Conservation (phyloP, 2,797 vertebrate genomes). For the Microhierax caerulescens region DNA sequence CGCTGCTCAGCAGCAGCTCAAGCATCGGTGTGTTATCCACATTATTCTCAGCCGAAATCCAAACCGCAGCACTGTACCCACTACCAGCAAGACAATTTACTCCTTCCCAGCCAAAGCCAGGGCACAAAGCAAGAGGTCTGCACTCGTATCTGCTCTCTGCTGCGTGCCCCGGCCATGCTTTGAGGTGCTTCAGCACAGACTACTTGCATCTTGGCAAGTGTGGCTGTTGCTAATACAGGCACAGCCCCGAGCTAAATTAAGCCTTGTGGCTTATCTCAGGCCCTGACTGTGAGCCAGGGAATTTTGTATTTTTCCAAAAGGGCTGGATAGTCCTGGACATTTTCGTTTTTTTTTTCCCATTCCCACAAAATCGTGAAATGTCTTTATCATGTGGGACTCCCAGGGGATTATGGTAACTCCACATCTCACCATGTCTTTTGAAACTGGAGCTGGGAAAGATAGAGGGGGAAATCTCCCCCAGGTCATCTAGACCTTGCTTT, state of each 20-base stretch:
- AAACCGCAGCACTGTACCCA: accelerated
- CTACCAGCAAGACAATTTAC: not conserved
- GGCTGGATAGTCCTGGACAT: not conserved
- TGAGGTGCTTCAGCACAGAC: not conserved
- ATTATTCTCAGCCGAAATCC: not conserved
- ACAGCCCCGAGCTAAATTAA: not conserved
- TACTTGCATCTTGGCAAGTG: not conserved
- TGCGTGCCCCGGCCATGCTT: not conserved
- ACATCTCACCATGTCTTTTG: not conserved
- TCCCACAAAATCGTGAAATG: not conserved
- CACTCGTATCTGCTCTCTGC: not conserved
- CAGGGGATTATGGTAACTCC: not conserved
- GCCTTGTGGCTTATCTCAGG: not conserved
- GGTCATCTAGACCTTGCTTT: not conserved
- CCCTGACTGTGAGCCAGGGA: not conserved
- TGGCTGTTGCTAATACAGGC: not conserved
- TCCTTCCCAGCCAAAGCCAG: not conserved
- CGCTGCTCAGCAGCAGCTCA: accelerated
- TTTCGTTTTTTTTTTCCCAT: not conserved
- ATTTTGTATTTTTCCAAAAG: not conserved
- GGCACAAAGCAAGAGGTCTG: too few relatives aligned
- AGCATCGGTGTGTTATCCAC: accelerated
- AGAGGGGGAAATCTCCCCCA: accelerated
- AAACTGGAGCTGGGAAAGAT: not conserved
- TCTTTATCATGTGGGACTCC: not conserved